phyloP scores from a whole-genome alignment of 2,797 vertebrate genomes.

The Lithobates sylvaticus region DNA sequence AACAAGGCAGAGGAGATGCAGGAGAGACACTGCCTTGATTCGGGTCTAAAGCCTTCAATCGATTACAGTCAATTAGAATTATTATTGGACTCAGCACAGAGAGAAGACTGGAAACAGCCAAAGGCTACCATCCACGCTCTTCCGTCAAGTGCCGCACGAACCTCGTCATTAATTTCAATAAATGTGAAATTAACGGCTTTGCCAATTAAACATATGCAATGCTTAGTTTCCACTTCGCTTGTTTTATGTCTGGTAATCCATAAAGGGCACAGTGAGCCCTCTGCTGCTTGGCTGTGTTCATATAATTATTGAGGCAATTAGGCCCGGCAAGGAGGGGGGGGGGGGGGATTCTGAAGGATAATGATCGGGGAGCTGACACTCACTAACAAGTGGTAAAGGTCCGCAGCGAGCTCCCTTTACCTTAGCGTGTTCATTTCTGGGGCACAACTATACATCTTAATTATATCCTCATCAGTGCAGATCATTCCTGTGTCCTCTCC shows the following conservation, averaged over 20 bases:
- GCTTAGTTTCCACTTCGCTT: background rate
- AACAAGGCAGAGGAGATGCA: background rate
- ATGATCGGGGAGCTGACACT: slow-evolving; percentile 25
- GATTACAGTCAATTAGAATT: slow-evolving; percentile 38
- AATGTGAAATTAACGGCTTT: slow-evolving; percentile 40
- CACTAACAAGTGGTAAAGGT: slow-evolving; percentile 37
- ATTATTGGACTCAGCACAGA: slow-evolving; percentile 19
- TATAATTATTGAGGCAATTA: slow-evolving; percentile 52
- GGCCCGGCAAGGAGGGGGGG: background rate
- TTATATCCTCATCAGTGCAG: slow-evolving; percentile 10
- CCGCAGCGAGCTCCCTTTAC: background rate
- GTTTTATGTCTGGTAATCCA: slow-evolving; percentile 16
- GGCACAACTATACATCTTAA: background rate
- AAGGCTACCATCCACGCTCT: background rate
- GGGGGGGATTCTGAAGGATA: slow-evolving; percentile 11
- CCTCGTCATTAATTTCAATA: slow-evolving; percentile 19
- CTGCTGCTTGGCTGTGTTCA: background rate
- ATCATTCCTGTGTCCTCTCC: too few relatives aligned
- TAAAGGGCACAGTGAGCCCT: slow-evolving; percentile 20
- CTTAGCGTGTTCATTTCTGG: background rate
- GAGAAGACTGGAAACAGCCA: background rate
- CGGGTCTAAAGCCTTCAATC: slow-evolving; percentile 1
- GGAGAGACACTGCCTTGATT: background rate
- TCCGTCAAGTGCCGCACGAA: background rate
- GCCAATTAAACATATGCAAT: slow-evolving; percentile 32